phyloP scores from a whole-genome alignment of 2,113 vertebrate genomes.

The Macquaria ambigua region DNA sequence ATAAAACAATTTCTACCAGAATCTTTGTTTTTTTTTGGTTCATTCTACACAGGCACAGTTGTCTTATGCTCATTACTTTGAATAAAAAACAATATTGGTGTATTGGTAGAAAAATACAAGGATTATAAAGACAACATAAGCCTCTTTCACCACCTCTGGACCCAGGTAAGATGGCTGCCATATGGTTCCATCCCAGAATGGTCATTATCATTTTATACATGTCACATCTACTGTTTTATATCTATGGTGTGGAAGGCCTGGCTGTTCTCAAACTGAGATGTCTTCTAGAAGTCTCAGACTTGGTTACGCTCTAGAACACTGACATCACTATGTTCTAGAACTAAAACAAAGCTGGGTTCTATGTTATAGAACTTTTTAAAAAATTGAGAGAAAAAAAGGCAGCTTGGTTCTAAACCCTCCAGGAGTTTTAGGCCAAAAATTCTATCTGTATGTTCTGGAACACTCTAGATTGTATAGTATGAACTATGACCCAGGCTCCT shows the following conservation, averaged over 20 bases:
- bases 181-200: no score
- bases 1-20: no score
- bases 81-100: no score
- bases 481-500: constrained; percentile 46
- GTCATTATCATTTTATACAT: no score
- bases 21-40: no score
- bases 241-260: background rate
- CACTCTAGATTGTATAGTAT: background rate
- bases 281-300: constrained; percentile 23
- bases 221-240: no score
- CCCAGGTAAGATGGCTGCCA: no score
- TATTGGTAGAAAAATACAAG: no score
- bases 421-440: constrained; percentile 51
- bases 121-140: no score
- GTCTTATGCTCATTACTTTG: no score
- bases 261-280: background rate
- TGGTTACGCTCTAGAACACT: constrained; percentile 32
- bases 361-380: constrained; percentile 20
- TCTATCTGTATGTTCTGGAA: constrained; percentile 28
- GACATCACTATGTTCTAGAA: constrained; percentile 44
- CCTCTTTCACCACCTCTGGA: no score
- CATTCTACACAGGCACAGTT: no score
- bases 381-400: constrained; percentile 28
- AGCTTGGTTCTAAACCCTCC: constrained; percentile 61
- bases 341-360: constrained; percentile 39